Percentiles rank a stretch among this genome's conserved stretches.
Evolutionary conservation across 2,113 vertebrate genomes (phyloP).

Genomic region (Pollimyrus isidori): DNA sequence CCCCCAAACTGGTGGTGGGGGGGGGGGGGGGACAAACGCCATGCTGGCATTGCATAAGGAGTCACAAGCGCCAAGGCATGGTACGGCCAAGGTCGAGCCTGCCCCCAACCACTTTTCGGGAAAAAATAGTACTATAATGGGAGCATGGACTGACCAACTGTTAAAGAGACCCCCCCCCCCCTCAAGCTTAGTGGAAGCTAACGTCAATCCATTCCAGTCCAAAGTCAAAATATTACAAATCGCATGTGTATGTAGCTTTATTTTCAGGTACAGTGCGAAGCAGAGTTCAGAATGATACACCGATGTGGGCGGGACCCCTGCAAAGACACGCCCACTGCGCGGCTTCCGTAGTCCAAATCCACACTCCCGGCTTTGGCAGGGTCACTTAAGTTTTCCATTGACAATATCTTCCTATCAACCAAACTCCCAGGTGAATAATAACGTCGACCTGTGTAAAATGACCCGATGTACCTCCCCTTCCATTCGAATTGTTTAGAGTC

Average conservation of each 20-base stretch:
- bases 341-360: neutral
- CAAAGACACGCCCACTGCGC: neutral
- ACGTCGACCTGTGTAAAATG: neutral
- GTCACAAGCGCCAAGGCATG: slow-evolving; percentile 23
- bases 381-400: slow-evolving; percentile 15
- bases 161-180: slow-evolving; percentile 38
- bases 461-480: neutral
- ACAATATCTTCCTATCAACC: slow-evolving; percentile 31
- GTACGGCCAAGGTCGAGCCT: slow-evolving; percentile 24
- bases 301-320: neutral
- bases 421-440: slow-evolving; percentile 31
- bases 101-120: slow-evolving; percentile 11
- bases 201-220: neutral
- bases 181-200: neutral
- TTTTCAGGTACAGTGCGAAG: neutral
- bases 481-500: neutral
- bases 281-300: neutral
- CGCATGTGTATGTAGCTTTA: slow-evolving; percentile 19
- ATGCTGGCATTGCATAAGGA: slow-evolving; percentile 11
- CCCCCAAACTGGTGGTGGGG: too few relatives aligned
- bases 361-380: neutral
- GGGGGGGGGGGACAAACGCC: neutral
- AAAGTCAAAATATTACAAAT: neutral
- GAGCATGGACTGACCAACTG: slow-evolving; percentile 17
- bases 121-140: slow-evolving; percentile 2